phyloP scores from a whole-genome alignment of 2,797 vertebrate species.

The Gallinago nigripennis region DNA sequence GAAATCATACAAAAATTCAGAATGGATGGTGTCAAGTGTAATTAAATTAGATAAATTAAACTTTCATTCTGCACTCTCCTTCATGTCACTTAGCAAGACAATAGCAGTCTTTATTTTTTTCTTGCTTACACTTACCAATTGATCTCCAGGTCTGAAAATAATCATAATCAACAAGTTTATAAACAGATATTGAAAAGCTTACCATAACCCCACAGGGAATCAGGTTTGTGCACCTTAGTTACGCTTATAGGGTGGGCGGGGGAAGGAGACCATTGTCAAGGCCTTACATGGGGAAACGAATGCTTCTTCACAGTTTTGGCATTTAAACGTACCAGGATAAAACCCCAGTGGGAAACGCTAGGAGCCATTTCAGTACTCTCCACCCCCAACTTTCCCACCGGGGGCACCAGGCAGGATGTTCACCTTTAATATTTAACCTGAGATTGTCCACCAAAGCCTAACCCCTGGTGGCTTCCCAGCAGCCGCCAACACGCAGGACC shows the following conservation, averaged over 20 bases:
- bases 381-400: accelerated
- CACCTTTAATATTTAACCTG: neutral
- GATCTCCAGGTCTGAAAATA: neutral
- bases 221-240: neutral
- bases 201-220: neutral
- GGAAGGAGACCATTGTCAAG: neutral
- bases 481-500: neutral
- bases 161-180: neutral
- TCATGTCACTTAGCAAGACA: neutral
- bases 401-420: neutral
- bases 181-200: neutral
- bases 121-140: neutral
- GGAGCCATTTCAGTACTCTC: accelerated
- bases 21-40: neutral
- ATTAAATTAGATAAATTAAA: neutral
- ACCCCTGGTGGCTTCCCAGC: neutral
- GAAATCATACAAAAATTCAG: neutral
- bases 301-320: neutral
- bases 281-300: neutral
- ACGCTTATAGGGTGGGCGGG: neutral
- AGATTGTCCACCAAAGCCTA: accelerated
- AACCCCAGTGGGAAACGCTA: neutral
- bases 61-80: neutral
- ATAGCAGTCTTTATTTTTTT: too few species aligned
- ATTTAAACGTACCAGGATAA: neutral